A percentile compares a stretch with the other conserved stretches of the same genome.
These are phyloP conservation scores for Myotis findleyi DNA, from an alignment of 2,797 vertebrate species.

Conservation along the genomic window DNA sequence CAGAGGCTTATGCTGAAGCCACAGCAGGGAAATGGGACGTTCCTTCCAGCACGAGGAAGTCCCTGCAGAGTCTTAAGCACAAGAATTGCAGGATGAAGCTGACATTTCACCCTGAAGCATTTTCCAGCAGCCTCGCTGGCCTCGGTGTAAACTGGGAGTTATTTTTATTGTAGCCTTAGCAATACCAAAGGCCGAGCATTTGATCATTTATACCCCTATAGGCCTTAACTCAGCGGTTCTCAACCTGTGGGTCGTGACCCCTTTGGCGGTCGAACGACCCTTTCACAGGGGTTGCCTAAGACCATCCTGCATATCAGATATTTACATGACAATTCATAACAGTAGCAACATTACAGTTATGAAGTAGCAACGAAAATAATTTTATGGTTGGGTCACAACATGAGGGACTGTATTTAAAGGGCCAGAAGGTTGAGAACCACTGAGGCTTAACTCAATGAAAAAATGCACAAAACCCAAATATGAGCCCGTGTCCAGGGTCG, in stretches of 20 bases:
- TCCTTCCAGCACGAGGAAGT: not conserved
- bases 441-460: not conserved
- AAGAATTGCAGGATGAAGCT: not conserved
- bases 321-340: no score
- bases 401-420: no score
- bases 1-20: not conserved
- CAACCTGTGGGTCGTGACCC: no score
- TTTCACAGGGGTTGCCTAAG: no score
- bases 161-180: not conserved
- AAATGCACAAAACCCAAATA: not conserved
- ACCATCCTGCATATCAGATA: no score
- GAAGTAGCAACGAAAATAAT: no score
- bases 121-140: not conserved
- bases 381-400: no score
- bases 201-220: not conserved
- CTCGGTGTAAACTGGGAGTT: not conserved
- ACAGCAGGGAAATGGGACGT: not conserved
- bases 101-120: no score
- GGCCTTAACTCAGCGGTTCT: not conserved
- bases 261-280: no score
- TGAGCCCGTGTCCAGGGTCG: not conserved
- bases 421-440: no score
- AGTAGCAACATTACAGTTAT: no score
- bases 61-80: not conserved
- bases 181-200: not conserved